Evolutionary conservation across 1,140 invertebrate genomes (phyloP), one percentile per base, ranked within the genome.

Genomic region (Calosoma granatense): DNA sequence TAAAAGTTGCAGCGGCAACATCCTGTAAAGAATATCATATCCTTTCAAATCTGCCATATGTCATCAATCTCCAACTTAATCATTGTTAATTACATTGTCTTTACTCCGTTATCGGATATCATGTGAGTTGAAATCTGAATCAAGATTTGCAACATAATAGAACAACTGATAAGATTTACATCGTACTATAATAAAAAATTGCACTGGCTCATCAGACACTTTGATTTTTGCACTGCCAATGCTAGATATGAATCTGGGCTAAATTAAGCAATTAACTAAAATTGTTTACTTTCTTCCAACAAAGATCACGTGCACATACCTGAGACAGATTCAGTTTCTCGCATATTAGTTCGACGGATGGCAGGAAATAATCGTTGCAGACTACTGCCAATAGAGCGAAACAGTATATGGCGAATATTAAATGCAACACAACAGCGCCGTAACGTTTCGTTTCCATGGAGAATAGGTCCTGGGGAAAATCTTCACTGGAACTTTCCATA

Each of bases 1-100:
- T 90, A 65, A 95, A 94, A 0, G 92, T 96, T 0, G 92, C 92
- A 0, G 90, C 92, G 0, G 90, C 90, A 6, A 94, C 87, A 69
- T 94, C 90, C 65, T 85, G 68, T 67, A 60, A 70, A 60, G 53
- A 57, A 52, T 30, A 20, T 30, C 11, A 55, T n/a, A n/a, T n/a
- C n/a, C n/a, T n/a, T n/a, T n/a, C n/a, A 6, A n/a, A 20, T 43
- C 15, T 12, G 1, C 22, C 20, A 22, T 39, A 36, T n/a, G 30
- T 36, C 30, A 36, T n/a, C 9, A 9, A n/a, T 36, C 30, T 9
- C 30, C 9, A 36, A 9, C n/a, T 9, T 9, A n/a, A n/a, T 9
- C n/a, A 36, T 9, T 36, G 30, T 9, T 36, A n/a, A 36, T 36
- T 3, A 12, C 14, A 41, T 41, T 36, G n/a, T n/a, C n/a, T n/a